Evolutionary conservation across 2,113 vertebrate genomes (phyloP), one percentile per base, ranked within the genome.

Genomic region (Ceyx melanurus): DNA sequence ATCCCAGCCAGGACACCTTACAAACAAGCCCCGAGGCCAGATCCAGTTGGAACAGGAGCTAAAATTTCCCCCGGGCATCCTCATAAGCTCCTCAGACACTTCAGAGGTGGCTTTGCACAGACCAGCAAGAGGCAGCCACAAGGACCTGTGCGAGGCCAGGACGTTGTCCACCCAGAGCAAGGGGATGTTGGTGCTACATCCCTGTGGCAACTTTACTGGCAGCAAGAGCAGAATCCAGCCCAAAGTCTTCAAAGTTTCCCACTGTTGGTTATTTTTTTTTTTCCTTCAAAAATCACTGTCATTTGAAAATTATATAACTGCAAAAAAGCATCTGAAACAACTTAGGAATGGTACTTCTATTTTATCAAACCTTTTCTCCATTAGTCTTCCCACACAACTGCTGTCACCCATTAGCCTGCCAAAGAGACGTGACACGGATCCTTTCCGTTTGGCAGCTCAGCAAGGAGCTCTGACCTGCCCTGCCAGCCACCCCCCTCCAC

Each of bases 371-470:
- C 83, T 95, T 94, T 80, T 80, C 93, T 86, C 90, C 88, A 92
- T 94, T 92, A 93, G 84, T 54, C 95, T 95, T 92, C 96, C 95
- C 92, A 93, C 88, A 50, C 89, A 89, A 89, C 94, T 91, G 87
- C 94, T 96, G 93, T 94, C 90, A 92, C 50, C 88, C 90, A 35
- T 82, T 72, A 88, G 82, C 42, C 73, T 96, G 95, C 95, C 96
- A 96, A 64, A 31, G 88, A 37, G 60, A 61, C 1, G 13, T 16
- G 25, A 15, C 28, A 66, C 0, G 33, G 82, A 88, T 88, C 82
- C 61, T 19, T 67, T 64, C 29, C 9, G 48, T 4, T 48, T 46
- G 86, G 88, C 89, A 86, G 74, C 90, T 82, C 82, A 0, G 6
- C 92, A 94, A 88, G 94, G 88, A 46, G 25, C 35, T 21, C 77